Evolutionary conservation across 2,888 invertebrate genomes (phyloP).

Genomic region (Tolmerus cingulatus): DNA sequence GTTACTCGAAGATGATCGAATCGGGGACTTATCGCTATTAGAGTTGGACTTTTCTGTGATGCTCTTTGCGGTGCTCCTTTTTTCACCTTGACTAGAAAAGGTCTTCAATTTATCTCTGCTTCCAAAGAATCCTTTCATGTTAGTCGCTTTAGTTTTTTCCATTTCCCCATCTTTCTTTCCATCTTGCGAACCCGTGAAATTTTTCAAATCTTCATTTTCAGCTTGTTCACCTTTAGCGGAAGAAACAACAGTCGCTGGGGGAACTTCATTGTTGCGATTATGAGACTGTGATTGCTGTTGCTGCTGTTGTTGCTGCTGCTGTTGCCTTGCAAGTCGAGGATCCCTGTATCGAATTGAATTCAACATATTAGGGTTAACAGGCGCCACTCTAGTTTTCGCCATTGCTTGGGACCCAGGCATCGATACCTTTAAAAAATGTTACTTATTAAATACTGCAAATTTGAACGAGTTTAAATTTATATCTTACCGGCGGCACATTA

Average conservation of each 20-base stretch:
- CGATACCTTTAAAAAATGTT: not conserved
- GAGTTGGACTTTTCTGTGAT: conserved; percentile 34
- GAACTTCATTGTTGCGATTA: conserved; percentile 16
- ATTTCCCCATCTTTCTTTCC: not conserved
- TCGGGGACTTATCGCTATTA: conserved; percentile 28
- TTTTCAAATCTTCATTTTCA: not conserved
- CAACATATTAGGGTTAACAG: conserved; percentile 66
- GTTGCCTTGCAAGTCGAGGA: conserved; percentile 63
- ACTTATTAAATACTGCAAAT: not conserved
- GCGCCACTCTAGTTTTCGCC: conserved; percentile 65
- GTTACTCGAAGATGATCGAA: conserved; percentile 8
- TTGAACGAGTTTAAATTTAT: not conserved
- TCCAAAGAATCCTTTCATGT: not conserved
- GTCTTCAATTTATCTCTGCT: conserved; percentile 5
- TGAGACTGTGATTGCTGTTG: conserved; percentile 51
- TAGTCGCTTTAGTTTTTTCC: not conserved
- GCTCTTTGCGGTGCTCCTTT: conserved; percentile 8
- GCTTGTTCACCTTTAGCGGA: not conserved
- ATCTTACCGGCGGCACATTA: not conserved
- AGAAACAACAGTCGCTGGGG: not conserved
- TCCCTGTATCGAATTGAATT: conserved; percentile 61
- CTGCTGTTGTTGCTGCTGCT: conserved; percentile 50
- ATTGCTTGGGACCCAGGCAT: conserved; percentile 50
- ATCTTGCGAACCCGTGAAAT: not conserved
- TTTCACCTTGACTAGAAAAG: conserved; percentile 3